Conservation (phyloP, 2,113 vertebrate species). For the Aptenodytes patagonicus region DNA sequence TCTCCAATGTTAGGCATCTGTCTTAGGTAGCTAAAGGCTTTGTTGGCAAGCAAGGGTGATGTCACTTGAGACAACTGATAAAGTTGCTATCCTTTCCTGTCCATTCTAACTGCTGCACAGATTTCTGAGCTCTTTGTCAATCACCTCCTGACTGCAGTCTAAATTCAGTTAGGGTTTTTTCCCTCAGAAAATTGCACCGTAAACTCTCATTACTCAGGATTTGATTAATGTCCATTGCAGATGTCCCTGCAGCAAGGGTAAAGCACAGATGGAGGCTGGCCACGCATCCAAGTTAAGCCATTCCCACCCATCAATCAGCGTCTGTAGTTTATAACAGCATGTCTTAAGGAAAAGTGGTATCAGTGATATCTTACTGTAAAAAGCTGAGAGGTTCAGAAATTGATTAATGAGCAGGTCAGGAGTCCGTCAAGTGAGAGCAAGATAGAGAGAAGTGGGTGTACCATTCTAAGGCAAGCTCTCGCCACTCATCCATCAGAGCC, state of each 20-base stretch:
- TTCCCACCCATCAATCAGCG: background rate
- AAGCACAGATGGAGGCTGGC: background rate
- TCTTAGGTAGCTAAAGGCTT: background rate
- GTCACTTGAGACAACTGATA: background rate
- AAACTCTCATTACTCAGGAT: background rate
- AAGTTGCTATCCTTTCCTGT: background rate
- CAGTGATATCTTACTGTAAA: conserved; percentile 21
- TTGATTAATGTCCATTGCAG: conserved; percentile 30
- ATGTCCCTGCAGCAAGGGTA: background rate
- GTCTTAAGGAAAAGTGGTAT: background rate
- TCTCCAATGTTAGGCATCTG: background rate
- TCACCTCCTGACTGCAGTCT: background rate
- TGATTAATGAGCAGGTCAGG: conserved; percentile 18
- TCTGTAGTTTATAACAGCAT: background rate
- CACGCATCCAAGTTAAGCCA: background rate
- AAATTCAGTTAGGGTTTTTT: background rate
- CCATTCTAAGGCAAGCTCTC: background rate
- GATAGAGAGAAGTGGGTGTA: background rate
- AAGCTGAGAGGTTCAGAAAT: background rate
- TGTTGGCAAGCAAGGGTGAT: background rate
- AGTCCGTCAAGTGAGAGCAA: background rate
- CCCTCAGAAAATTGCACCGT: background rate
- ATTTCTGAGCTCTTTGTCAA: background rate
- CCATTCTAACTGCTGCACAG: background rate
- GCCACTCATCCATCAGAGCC: background rate